A percentile compares a stretch with the other conserved stretches of the same genome.
These are phyloP conservation scores for Drosophila neoperkinsi DNA, from an alignment of 2,888 invertebrate species.

Conservation along the genomic window DNA sequence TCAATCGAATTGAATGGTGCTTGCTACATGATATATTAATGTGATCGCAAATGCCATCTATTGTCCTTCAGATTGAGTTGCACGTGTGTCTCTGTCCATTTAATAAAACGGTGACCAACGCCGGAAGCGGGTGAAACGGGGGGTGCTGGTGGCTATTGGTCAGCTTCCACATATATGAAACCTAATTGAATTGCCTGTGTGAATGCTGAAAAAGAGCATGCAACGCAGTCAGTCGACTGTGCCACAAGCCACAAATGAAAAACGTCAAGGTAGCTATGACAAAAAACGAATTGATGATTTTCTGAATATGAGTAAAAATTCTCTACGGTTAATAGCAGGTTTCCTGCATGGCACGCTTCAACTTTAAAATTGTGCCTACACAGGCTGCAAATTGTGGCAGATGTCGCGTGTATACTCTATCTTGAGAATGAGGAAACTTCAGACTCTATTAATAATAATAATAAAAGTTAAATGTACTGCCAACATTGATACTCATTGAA, in stretches of 20 bases:
- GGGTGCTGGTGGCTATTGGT: neutral
- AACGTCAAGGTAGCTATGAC: neutral
- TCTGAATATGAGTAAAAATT: neutral
- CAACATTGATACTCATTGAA: neutral
- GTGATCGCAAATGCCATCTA: conserved; percentile 1
- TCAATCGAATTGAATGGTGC: neutral
- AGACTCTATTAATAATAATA: neutral
- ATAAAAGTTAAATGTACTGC: neutral
- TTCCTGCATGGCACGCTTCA: neutral
- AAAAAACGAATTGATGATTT: neutral
- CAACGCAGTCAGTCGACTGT: neutral
- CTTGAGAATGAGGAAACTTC: neutral
- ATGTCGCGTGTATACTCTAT: neutral
- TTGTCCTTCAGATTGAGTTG: neutral
- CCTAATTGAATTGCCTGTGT: neutral
- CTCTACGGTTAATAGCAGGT: neutral
- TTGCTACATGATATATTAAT: neutral
- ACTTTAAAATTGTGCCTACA: neutral
- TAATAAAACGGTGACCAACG: neutral
- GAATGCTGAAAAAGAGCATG: neutral
- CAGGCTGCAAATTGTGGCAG: neutral
- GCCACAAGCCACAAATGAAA: neutral
- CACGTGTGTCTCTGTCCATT: neutral
- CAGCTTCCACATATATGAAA: neutral
- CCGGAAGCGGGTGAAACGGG: neutral